Base-by-base conservation (phyloP, 2,113 vertebrate genomes). In the Brachypodius melanocephalos region DNA sequence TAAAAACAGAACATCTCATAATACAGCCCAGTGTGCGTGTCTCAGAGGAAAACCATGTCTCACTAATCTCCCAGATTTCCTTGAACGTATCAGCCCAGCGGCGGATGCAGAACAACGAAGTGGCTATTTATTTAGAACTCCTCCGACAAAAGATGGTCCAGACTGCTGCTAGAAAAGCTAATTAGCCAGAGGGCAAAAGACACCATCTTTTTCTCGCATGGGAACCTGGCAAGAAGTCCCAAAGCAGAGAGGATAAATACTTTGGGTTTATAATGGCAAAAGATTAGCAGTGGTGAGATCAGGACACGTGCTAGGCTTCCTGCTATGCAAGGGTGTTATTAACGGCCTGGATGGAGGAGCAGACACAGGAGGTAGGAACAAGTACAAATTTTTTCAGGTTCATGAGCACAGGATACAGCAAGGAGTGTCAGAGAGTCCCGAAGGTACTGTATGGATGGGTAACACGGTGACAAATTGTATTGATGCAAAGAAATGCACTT, bases 1-100 rank as follows among this genome's bases (percentile, higher is more conserved):
- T 97, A 96, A 94, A 95, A 95, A 4, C 93, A 97, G 94, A 96
- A 92, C 93, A 95, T 95, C 91, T 95, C 94, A 94, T 95, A 96
- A 96, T 85, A 96, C 55, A 94, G 85, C 92, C 91, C 82, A 67
- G 78, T 77, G 63, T 80, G 87, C 7, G 0, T 24, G 34, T 88
- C 95, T 96, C 40, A 8, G 90, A 94, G 85, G 89, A 91, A 96
- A 93, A 95, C 68, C 43, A 3, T 19, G 28, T 86, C 91, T 88
- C 63, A 28, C 91, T 94, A 74, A 91, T 93, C 82, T 93, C 90
- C 28, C 52, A 73, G 75, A 77, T 77, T 83, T 93, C 78, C 79
- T 84, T 71, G 34, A 80, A 77, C 1, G 0, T 36, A 76, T 34
- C 90, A 88, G 72, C 88, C 90, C 79, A 45, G 51, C 2, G 2